A percentile compares a stretch with the other conserved stretches of the same genome.
These are phyloP conservation scores for Microcaecilia unicolor DNA, from an alignment of 2,797 vertebrate species.

Conservation along the genomic window DNA sequence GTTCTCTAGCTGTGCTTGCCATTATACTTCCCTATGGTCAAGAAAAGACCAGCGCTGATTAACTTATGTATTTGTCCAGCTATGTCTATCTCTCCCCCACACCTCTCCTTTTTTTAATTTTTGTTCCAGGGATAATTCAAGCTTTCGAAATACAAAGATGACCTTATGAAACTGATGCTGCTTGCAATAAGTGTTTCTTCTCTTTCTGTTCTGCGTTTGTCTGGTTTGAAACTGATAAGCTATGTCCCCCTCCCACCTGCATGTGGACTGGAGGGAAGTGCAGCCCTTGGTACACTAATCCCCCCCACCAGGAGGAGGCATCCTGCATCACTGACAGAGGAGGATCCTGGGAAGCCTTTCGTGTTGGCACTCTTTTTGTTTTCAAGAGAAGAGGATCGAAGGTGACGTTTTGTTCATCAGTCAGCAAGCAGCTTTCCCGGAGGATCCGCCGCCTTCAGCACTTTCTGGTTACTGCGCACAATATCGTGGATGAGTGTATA, in stretches of 20 bases:
- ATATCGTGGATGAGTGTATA: conserved; percentile 24
- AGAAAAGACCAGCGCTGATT: no score
- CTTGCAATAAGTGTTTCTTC: conserved; percentile 40
- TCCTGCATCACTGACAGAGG: conserved; percentile 39
- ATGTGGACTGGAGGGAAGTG: conserved; percentile 30
- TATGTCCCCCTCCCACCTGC: conserved; percentile 27
- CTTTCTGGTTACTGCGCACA: conserved; percentile 27
- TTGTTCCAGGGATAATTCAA: conserved; percentile 69
- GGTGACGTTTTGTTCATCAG: conserved; percentile 36
- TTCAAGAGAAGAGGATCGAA: conserved; percentile 20
- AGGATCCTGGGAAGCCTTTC: no score
- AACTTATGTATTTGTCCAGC: neutral
- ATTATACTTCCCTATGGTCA: no score
- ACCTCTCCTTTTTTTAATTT: conserved; percentile 28
- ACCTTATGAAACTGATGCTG: conserved; percentile 58
- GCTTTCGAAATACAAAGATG: conserved; percentile 75
- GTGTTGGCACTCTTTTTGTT: conserved; percentile 10
- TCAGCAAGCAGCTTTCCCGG: conserved; percentile 13
- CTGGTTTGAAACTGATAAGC: conserved; percentile 26
- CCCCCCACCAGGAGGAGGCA: conserved; percentile 32
- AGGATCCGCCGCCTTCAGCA: conserved; percentile 21
- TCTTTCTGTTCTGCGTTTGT: conserved; percentile 29
- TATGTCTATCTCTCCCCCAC: neutral
- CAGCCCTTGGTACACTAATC: conserved; percentile 19
- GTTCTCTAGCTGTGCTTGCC: no score